Evolutionary conservation across 2,113 vertebrate genomes (phyloP).

Genomic region (Osmerus eperlanus): DNA sequence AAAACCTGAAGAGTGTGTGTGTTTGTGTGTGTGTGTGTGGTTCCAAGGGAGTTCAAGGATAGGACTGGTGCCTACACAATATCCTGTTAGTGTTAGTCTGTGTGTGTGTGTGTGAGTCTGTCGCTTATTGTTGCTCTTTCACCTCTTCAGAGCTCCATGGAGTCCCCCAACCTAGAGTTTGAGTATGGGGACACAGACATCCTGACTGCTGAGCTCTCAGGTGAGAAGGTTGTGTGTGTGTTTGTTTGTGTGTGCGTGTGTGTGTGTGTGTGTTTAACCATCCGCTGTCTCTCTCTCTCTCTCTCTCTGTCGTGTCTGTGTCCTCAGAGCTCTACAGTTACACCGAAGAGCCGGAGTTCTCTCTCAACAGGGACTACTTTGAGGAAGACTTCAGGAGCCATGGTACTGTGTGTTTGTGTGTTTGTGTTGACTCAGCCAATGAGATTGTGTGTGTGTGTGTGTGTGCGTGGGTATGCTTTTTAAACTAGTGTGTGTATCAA

Average conservation of each 20-base stretch:
- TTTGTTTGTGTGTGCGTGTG: background rate
- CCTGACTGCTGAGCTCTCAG: conserved; percentile 82
- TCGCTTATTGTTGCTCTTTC: conserved; percentile 11
- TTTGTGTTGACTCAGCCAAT: background rate
- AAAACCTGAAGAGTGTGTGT: conserved; percentile 17
- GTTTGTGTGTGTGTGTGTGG: conserved; percentile 9
- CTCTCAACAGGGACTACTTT: conserved; percentile 87
- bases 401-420: conserved; percentile 67
- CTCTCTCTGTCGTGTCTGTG: conserved; percentile 19
- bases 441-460: conserved; percentile 8
- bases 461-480: background rate
- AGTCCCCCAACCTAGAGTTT: conserved; percentile 92
- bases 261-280: background rate
- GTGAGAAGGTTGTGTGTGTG: conserved; percentile 59
- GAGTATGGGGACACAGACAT: conserved; percentile 87
- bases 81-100: conserved; percentile 11
- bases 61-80: background rate
- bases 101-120: conserved; percentile 16
- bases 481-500: background rate
- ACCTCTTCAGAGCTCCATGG: conserved; percentile 83
- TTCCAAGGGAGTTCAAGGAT: background rate
- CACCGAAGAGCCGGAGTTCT: conserved; percentile 92
- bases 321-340: conserved; percentile 93
- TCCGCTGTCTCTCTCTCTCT: conserved; percentile 1
- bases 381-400: conserved; percentile 90